A percentile compares a stretch with the other conserved stretches of the same genome.
These are phyloP conservation scores for Takifugu ocellatus DNA, from an alignment of 2,797 vertebrate species.

Conservation along the genomic window DNA sequence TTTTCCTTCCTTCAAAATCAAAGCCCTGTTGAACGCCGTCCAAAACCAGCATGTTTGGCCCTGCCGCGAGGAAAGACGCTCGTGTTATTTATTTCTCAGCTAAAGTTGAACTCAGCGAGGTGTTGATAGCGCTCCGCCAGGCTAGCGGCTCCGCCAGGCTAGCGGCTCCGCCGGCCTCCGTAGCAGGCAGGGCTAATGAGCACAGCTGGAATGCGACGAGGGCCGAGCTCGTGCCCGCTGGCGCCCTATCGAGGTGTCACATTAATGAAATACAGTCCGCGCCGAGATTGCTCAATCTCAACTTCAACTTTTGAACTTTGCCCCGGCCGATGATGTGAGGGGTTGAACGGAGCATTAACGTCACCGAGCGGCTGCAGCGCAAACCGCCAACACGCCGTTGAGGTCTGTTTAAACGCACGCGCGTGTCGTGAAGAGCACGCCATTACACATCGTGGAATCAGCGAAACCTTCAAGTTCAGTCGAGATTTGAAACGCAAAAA, in stretches of 20 bases:
- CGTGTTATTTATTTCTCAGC: conserved; percentile 75
- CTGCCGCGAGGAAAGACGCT: conserved; percentile 82
- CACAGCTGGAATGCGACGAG: conserved; percentile 60
- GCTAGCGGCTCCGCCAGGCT: conserved; percentile 39
- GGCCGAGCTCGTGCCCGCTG: conserved; percentile 55
- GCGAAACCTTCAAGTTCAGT: too few relatives aligned
- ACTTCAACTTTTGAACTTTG: conserved; percentile 77
- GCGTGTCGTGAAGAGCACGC: conserved; percentile 17
- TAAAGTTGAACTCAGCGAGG: conserved; percentile 69
- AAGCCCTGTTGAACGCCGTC: conserved; percentile 83
- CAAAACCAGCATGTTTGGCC: conserved; percentile 90
- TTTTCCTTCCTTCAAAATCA: conserved; percentile 73
- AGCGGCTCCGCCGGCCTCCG: conserved; percentile 30
- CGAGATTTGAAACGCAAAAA: too few relatives aligned
- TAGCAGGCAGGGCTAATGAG: conserved; percentile 52
- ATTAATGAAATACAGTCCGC: conserved; percentile 68
- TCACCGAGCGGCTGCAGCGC: conserved; percentile 56
- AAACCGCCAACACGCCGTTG: conserved; percentile 33
- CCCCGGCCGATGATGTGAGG: conserved; percentile 67
- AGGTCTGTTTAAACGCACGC: conserved; percentile 29
- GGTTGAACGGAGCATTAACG: conserved; percentile 68
- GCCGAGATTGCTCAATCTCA: conserved; percentile 73
- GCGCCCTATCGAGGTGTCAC: conserved; percentile 72
- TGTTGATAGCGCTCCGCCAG: conserved; percentile 67
- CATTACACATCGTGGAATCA: too few relatives aligned